phyloP scores from a whole-genome alignment of 2,113 vertebrate species.

The Thamnophis sirtalis region DNA sequence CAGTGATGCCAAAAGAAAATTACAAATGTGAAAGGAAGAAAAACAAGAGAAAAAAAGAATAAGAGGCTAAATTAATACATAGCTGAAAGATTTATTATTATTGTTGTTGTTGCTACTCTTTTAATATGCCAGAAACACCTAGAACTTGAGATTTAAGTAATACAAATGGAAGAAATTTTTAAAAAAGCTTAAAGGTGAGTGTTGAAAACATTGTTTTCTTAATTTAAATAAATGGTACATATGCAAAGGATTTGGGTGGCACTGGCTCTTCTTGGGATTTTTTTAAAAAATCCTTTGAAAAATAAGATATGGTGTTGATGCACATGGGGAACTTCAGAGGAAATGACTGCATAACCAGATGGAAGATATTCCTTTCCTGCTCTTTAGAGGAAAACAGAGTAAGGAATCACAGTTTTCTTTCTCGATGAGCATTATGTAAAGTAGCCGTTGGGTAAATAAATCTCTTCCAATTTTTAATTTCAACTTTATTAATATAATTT shows the following conservation, averaged over 20 bases:
- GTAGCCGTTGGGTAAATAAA: constrained; percentile 31
- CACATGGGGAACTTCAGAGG: constrained; percentile 41
- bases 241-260: constrained; percentile 58
- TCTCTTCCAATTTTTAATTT: background rate
- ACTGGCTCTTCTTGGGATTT: constrained; percentile 24
- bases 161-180: constrained; percentile 15
- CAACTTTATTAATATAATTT: background rate
- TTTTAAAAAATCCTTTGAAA: constrained; percentile 15
- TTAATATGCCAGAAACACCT: background rate
- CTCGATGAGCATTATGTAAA: constrained; percentile 21
- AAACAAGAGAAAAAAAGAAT: constrained; percentile 7
- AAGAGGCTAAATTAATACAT: constrained; percentile 23
- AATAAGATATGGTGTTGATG: constrained; percentile 38
- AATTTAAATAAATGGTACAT: constrained; percentile 33
- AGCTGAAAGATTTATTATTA: constrained; percentile 1
- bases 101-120: constrained; percentile 27
- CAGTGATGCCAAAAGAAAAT: constrained; percentile 34
- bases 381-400: constrained; percentile 49
- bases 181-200: constrained; percentile 35
- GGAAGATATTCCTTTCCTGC: background rate
- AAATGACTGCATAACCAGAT: constrained; percentile 37
- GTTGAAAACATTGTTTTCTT: constrained; percentile 7
- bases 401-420: background rate
- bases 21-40: constrained; percentile 32
- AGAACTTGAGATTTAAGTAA: background rate